Conservation (phyloP, 2,888 invertebrate species). For the Sepiola atlantica region DNA sequence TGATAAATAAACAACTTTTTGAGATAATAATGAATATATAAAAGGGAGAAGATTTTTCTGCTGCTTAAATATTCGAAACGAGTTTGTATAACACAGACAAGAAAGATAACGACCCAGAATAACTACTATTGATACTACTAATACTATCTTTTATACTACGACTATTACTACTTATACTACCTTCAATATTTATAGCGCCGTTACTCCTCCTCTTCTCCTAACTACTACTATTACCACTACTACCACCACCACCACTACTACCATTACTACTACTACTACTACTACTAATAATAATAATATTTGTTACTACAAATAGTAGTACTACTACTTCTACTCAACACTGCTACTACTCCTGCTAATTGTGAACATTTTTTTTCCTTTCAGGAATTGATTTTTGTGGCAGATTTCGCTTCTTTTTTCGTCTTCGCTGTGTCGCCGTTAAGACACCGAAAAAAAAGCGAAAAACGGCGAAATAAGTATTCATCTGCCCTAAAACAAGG, state of each 20-base stretch:
- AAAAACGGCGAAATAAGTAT: not conserved
- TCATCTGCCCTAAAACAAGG: not conserved
- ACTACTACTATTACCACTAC: not conserved
- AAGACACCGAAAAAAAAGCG: not conserved
- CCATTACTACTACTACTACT: not conserved
- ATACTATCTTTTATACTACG: no score
- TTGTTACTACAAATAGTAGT: no score
- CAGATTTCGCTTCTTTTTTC: not conserved
- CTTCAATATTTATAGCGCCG: no score
- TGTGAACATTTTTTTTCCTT: no score
- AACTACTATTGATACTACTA: no score
- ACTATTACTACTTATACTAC: no score
- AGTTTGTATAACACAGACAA: no score
- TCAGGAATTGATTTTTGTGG: not conserved
- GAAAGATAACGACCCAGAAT: no score
- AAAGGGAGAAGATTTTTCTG: not conserved
- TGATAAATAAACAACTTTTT: not conserved
- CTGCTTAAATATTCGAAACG: not conserved
- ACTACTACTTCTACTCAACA: not conserved
- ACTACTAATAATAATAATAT: not conserved
- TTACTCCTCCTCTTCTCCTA: no score
- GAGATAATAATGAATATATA: not conserved
- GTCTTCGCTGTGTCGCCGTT: not conserved
- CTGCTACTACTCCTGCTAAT: not conserved
- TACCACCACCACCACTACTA: not conserved